Conservation (phyloP, 1,140 invertebrate species). For the Zaprionus gabonicus region DNA sequence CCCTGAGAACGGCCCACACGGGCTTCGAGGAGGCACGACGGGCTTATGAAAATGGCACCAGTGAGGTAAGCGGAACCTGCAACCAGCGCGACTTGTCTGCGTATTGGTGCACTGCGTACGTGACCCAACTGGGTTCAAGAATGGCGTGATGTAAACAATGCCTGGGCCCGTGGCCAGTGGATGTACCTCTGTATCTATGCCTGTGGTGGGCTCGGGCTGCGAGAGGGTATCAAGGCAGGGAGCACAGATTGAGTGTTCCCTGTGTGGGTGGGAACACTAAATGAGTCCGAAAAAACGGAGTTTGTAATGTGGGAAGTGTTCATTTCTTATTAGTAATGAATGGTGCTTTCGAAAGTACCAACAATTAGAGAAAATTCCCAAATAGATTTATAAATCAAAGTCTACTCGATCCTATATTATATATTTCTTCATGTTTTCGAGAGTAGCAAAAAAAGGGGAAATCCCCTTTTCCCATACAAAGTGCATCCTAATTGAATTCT, state of each 20-base stretch:
- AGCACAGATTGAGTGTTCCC: no score
- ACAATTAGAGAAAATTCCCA: no score
- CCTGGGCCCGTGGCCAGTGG: background rate
- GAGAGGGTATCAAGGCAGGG: no score
- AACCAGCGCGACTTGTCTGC: slow-evolving; percentile 3
- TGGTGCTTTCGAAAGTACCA: no score
- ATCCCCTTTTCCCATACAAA: background rate
- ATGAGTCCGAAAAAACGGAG: no score
- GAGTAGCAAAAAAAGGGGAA: background rate
- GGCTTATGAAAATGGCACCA: slow-evolving; percentile 87
- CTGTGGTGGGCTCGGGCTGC: background rate
- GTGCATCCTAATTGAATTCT: background rate
- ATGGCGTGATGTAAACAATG: slow-evolving; percentile 53
- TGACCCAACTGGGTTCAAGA: slow-evolving; percentile 57
- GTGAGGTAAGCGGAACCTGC: slow-evolving; percentile 84
- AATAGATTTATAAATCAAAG: no score
- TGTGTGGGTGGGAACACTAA: no score
- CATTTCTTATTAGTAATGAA: no score
- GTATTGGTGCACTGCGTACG: slow-evolving; percentile 55
- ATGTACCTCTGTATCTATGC: background rate
- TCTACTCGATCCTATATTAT: no score
- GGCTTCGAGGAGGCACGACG: slow-evolving; percentile 87
- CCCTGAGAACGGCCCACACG: slow-evolving; percentile 87
- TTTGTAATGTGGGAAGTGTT: no score
- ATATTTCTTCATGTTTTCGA: background rate